These are phyloP conservation scores for Drosophila sproati DNA, from an alignment of 1,140 invertebrate genomes.

Conservation along the genomic window DNA sequence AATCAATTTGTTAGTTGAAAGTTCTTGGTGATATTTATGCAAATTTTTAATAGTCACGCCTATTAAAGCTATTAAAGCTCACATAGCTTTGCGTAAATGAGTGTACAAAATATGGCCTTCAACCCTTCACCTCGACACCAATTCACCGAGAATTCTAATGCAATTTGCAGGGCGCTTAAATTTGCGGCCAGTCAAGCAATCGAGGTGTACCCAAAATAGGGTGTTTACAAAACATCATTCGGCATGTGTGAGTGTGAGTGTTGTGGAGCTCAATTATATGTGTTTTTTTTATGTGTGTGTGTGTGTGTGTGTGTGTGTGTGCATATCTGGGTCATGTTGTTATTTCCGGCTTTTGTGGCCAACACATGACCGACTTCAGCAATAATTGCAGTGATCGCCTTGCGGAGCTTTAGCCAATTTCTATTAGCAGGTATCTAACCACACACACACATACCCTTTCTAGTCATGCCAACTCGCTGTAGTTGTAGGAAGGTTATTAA, in stretches of 20 bases:
- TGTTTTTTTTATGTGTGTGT: background rate
- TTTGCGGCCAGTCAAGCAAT: conserved; percentile 36
- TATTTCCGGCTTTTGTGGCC: conserved; percentile 76
- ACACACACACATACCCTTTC: background rate
- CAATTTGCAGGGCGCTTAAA: conserved; percentile 46
- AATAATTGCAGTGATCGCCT: conserved; percentile 53
- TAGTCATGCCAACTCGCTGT: background rate
- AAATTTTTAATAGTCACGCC: too few relatives aligned
- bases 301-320: conserved; percentile 24
- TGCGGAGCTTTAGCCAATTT: conserved; percentile 64
- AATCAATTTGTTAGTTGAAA: too few relatives aligned
- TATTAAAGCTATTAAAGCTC: background rate
- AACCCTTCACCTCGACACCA: conserved; percentile 1
- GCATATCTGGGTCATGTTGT: conserved; percentile 73
- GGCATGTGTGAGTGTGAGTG: background rate
- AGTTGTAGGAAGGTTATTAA: conserved; percentile 7
- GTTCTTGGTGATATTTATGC: background rate
- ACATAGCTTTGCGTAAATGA: background rate
- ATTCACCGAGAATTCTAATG: conserved; percentile 35
- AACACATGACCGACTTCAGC: conserved; percentile 46
- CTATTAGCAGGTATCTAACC: conserved; percentile 44
- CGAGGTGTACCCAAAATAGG: conserved; percentile 17
- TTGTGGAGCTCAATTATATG: background rate
- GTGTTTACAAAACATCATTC: conserved; percentile 44
- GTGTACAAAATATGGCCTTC: background rate